phyloP scores from a whole-genome alignment of 1,140 invertebrate species.

The Drosophila lowei region DNA sequence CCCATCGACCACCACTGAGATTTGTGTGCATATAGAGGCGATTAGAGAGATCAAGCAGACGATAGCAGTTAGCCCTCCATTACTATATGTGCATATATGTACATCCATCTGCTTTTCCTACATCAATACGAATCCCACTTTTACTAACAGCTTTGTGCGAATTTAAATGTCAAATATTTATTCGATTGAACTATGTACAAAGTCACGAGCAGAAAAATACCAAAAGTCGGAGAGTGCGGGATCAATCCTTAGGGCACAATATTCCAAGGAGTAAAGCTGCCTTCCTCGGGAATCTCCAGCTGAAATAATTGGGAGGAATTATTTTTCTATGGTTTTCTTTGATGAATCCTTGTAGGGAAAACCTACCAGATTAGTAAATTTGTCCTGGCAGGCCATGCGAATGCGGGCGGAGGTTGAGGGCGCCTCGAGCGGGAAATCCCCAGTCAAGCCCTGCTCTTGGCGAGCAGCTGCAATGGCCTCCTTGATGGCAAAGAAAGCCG shows the following conservation, averaged over 20 bases:
- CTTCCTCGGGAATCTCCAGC: conserved; percentile 84
- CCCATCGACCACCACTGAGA: too few relatives aligned
- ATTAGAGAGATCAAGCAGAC: too few relatives aligned
- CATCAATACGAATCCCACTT: too few relatives aligned
- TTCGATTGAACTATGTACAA: not conserved
- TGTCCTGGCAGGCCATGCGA: conserved; percentile 94
- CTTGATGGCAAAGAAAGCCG: conserved; percentile 95
- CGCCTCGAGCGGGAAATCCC: conserved; percentile 89
- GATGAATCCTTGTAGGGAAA: not conserved
- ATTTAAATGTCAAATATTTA: not conserved
- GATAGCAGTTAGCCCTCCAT: too few relatives aligned
- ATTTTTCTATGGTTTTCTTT: not conserved
- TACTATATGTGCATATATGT: too few relatives aligned
- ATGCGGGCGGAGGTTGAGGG: conserved; percentile 95
- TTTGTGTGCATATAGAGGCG: too few relatives aligned
- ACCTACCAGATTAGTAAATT: conserved; percentile 90
- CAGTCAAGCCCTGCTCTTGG: conserved; percentile 86
- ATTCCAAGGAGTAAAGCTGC: conserved; percentile 86
- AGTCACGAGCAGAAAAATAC: not conserved
- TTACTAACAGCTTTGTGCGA: too few relatives aligned
- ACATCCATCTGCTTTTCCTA: too few relatives aligned
- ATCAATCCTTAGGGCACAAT: conserved; percentile 83
- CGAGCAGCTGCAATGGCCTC: conserved; percentile 93
- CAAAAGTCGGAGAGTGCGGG: not conserved
- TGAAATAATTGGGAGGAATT: conserved; percentile 60